Evolutionary conservation across 2,797 vertebrate species (phyloP), one percentile per base, ranked within the genome.

Genomic region (Pseudochromis fuscus): DNA sequence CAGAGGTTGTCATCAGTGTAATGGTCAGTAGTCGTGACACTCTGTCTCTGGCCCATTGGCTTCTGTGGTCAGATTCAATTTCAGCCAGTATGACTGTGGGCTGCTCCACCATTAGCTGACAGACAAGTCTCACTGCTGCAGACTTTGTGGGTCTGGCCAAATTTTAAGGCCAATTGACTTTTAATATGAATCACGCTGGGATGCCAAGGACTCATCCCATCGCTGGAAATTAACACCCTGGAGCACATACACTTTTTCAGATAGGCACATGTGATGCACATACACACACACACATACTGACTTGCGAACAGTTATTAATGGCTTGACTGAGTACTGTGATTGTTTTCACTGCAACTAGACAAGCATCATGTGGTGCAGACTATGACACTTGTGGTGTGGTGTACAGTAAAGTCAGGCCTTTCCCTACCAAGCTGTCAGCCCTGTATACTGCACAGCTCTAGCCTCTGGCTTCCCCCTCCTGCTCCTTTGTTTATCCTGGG

Each of bases 151-250:
- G 92, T 92, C 91, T 82, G 84, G 88, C 81, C 89, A 91, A 93
- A 94, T 94, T 93, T 94, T 90, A 94, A 92, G 93, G 93, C 91
- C 93, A 94, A 94, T 94, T 94, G 92, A 94, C 88, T 94, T 94
- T 94, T 94, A 94, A 94, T 94, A 94, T 93, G 92, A 93, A 92
- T 94, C 93, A 91, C 76, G 82, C 92, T 92, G 88, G 87, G 93
- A 92, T 83, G 83, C 89, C 87, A 84, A 87, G 85, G 88, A 92
- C 88, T 90, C 89, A 89, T 93, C 89, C 88, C 87, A 81, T 85
- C 68, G 75, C 84, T 91, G 86, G 83, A 93, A 93, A 94, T 93
- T 93, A 91, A 91, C 85, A 86, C 84, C 83, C 78, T 74, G 68
- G 48, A 85, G 79, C 77, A 81, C 63, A 38, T 60, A 49, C 72